Evolutionary conservation across 2,888 invertebrate species (phyloP).

Genomic region (Netelia inedita): DNA sequence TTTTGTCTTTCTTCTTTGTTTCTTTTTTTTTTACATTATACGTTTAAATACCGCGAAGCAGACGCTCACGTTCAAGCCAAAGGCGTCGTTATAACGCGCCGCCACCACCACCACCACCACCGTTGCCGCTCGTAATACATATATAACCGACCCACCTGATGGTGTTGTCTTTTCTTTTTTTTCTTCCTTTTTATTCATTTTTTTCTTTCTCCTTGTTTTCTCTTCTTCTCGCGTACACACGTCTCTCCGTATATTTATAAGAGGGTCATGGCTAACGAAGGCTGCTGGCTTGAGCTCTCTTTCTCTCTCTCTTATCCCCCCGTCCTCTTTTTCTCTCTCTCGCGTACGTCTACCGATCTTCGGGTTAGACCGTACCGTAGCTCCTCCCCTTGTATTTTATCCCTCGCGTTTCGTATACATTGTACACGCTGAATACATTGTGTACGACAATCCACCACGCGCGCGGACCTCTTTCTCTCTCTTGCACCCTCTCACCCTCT

Average conservation of each 20-base stretch:
- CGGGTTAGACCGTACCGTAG: no score
- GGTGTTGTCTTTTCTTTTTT: not conserved
- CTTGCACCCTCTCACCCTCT: no score
- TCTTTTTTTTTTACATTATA: no score
- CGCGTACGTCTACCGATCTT: not conserved
- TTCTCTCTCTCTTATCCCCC: not conserved
- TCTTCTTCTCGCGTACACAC: not conserved
- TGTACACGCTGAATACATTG: no score
- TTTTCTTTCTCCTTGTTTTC: constrained; percentile 8
- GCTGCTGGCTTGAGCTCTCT: constrained; percentile 1
- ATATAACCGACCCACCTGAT: not conserved
- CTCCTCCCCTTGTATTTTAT: no score
- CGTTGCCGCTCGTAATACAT: not conserved
- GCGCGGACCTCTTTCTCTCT: no score
- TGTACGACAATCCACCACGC: no score
- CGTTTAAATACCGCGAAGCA: no score
- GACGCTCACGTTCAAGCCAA: no score
- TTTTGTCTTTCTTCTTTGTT: not conserved
- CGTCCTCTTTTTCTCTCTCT: constrained; percentile 10
- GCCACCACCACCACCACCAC: not conserved
- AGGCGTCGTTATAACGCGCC: constrained; percentile 1
- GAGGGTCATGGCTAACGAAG: constrained; percentile 33
- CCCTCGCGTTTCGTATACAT: no score
- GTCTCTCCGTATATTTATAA: constrained; percentile 28
- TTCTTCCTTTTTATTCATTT: not conserved